Percentiles rank a stretch among this genome's conserved stretches.
Evolutionary conservation across 2,888 invertebrate species (phyloP).

Genomic region (Lumbricus terrestris): DNA sequence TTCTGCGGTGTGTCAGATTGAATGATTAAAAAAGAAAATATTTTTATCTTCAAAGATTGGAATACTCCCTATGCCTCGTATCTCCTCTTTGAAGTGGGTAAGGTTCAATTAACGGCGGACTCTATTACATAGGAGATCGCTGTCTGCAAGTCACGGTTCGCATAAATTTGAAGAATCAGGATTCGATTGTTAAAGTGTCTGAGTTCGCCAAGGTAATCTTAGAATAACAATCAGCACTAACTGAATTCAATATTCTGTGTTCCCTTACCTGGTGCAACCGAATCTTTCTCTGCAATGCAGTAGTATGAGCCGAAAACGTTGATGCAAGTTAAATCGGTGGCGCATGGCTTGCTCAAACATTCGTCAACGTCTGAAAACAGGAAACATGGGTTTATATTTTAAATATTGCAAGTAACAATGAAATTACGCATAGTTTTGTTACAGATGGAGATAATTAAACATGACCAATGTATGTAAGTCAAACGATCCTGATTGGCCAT

Average conservation of each 20-base stretch:
- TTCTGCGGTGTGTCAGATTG: too few species aligned
- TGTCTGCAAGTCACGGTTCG: not conserved
- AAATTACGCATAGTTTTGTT: not conserved
- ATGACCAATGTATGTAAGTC: not conserved
- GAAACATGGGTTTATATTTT: not conserved
- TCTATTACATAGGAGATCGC: not conserved
- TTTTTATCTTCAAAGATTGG: too few species aligned
- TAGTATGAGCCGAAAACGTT: conserved; percentile 7
- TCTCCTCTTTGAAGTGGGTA: too few species aligned
- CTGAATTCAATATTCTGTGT: not conserved
- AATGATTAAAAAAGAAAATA: too few species aligned
- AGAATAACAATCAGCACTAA: not conserved
- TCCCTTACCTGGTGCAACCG: not conserved
- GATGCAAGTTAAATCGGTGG: not conserved
- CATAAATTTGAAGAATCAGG: too few species aligned
- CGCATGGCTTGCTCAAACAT: not conserved
- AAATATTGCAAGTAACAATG: not conserved
- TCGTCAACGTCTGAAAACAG: conserved; percentile 15
- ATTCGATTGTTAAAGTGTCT: too few species aligned
- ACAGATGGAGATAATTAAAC: not conserved
- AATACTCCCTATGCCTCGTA: too few species aligned
- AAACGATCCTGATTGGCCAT: not conserved
- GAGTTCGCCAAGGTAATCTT: not conserved
- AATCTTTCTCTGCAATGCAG: conserved; percentile 5
- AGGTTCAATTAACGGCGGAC: not conserved